phyloP scores from a whole-genome alignment of 2,888 invertebrate species.

The Melipona bicolor region DNA sequence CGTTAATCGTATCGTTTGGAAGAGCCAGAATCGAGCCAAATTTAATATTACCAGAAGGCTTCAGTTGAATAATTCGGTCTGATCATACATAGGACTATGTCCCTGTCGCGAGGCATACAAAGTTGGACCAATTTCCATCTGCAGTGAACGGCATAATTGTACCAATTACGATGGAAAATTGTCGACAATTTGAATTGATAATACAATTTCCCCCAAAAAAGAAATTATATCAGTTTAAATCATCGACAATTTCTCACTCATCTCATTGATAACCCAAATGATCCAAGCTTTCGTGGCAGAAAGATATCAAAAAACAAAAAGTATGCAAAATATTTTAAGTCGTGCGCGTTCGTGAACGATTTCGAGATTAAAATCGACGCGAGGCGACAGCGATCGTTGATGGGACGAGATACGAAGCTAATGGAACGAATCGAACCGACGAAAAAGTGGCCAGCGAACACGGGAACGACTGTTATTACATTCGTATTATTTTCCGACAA shows the following conservation, averaged over 20 bases:
- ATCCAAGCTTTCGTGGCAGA: too few species aligned
- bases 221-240: too few species aligned
- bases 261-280: too few species aligned
- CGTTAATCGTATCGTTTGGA: not conserved
- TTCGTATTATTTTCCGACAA: not conserved
- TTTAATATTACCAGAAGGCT: not conserved
- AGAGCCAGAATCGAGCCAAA: not conserved
- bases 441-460: not conserved
- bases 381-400: not conserved
- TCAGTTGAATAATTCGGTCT: not conserved
- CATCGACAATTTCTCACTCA: too few species aligned
- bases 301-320: too few species aligned
- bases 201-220: too few species aligned
- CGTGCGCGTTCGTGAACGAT: not conserved
- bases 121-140: not conserved
- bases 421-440: not conserved
- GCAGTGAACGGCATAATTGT: too few species aligned
- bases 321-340: not conserved
- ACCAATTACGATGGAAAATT: too few species aligned
- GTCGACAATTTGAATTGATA: too few species aligned
- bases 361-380: not conserved
- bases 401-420: not conserved
- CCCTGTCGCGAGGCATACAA: not conserved
- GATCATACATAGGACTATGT: not conserved
- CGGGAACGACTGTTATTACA: not conserved